phyloP scores from a whole-genome alignment of 1,140 invertebrate genomes.

The Drosophila lacteicornis region DNA sequence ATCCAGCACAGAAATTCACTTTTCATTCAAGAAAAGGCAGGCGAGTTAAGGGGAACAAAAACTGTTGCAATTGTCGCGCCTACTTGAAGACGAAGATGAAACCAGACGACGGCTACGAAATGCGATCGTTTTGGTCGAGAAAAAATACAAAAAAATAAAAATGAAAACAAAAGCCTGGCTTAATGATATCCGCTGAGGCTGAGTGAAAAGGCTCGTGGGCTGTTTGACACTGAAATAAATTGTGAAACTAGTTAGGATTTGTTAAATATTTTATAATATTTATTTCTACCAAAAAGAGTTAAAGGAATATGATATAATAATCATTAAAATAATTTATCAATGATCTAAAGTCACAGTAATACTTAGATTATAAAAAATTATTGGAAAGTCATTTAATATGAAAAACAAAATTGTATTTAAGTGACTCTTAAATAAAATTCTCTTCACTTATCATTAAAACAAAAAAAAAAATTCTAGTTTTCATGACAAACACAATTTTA shows the following conservation, averaged over 20 bases:
- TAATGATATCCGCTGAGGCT: conserved; percentile 73
- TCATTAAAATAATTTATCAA: no score
- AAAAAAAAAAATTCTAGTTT: background rate
- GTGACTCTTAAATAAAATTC: no score
- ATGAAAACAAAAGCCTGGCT: conserved; percentile 75
- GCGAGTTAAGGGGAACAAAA: conserved; percentile 41
- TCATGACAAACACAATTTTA: background rate
- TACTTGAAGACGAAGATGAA: conserved; percentile 68
- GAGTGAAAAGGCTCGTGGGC: conserved; percentile 65
- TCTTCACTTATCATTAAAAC: no score
- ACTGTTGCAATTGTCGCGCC: conserved; percentile 82
- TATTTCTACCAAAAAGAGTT: no score
- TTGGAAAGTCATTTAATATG: no score
- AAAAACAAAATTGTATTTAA: no score
- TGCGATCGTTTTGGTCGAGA: conserved; percentile 43
- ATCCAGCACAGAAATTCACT: conserved; percentile 41
- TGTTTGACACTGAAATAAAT: conserved; percentile 23
- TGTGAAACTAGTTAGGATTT: no score
- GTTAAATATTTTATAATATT: background rate
- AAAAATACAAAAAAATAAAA: conserved; percentile 58
- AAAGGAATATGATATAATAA: no score
- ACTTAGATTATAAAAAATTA: no score
- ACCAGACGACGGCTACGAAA: conserved; percentile 31
- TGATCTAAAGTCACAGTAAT: no score
- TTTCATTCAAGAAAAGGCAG: conserved; percentile 41